A percentile compares a stretch with the other conserved stretches of the same genome.
Conservation (phyloP, 2,113 vertebrate genomes). For the Seriola quinqueradiata region DNA sequence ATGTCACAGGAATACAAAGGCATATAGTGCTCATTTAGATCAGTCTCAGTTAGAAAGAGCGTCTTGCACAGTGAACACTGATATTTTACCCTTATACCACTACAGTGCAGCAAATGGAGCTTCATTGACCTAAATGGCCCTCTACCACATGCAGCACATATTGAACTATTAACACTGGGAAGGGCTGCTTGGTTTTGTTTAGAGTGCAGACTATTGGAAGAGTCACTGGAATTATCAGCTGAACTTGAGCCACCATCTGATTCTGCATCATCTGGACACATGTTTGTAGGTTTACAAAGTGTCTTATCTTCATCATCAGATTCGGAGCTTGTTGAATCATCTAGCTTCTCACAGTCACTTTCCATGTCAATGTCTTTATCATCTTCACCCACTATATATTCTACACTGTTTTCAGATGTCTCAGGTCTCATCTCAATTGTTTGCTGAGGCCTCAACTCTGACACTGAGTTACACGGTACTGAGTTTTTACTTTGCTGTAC, state of each 20-base stretch:
- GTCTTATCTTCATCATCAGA: constrained; percentile 13
- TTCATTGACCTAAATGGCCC: constrained; percentile 67
- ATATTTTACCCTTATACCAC: constrained; percentile 23
- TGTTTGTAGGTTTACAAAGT: not conserved
- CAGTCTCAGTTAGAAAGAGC: constrained; percentile 39
- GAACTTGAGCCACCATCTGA: constrained; percentile 56
- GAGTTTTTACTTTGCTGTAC: constrained; percentile 1
- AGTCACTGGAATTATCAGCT: constrained; percentile 45
- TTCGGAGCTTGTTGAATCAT: constrained; percentile 29
- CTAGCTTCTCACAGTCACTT: not conserved
- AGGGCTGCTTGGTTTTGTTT: not conserved
- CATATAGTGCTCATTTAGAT: constrained; percentile 66
- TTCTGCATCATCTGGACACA: constrained; percentile 15
- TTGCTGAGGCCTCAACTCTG: constrained; percentile 5
- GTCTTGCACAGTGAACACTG: constrained; percentile 65
- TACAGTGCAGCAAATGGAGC: constrained; percentile 62
- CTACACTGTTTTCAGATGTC: constrained; percentile 29
- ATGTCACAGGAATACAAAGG: constrained; percentile 68
- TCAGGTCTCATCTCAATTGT: constrained; percentile 15
- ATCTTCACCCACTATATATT: constrained; percentile 45
- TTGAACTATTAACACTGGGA: not conserved
- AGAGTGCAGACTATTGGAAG: constrained; percentile 10
- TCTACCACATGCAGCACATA: constrained; percentile 70
- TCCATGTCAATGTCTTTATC: constrained; percentile 3
- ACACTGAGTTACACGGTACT: rapidly evolving